Base-by-base conservation (phyloP, 2,888 invertebrate genomes). In the Synergus gifuensis region DNA sequence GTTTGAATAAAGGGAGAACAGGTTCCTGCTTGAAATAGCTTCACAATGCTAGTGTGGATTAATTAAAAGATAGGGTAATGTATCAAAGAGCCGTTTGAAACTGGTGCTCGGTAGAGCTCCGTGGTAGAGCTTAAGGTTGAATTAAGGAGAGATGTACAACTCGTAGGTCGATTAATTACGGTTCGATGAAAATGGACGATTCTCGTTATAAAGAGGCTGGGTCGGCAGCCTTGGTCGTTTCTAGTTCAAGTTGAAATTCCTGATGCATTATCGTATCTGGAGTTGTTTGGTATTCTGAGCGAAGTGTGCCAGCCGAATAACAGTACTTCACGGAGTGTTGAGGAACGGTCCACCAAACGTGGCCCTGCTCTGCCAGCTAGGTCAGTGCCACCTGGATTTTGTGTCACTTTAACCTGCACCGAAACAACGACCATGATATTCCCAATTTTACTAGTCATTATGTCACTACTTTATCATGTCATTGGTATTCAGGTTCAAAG, bases 251-350 rank as follows among this genome's bases (percentile, higher is more conserved):
- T 85, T 83, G 82, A 83, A 81, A 85, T 83, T 81, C 79, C 78
- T 76, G 83, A 82, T 83, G 82, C 82, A 84, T 84, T 81, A 82
- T 83, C 84, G 79, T 83, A 82, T 82, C 80, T 78, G 78, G 76
- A 82, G 81, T 85, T 83, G 87, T 89, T 89, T 88, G 83, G 87
- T 88, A 89, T 90, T 88, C 88, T 83, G 81, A 82, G 77, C 86
- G 81, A 90, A 90, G 90, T 90, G 85, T 90, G 90, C 87, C 90
- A 90, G 85, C 79, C 83, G 87, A 89, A 87, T 90, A 90, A 90
- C 90, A 89, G 90, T 90, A 90, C 87, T 22, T 18, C 64, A n/a
- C 77, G 76, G 81, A 82, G 81, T 81, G 82, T 67, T 81, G 79
- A 79, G 80, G 80, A 86, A 83, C 85, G 86, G 86, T 86, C 85